Conservation (phyloP, 2,888 invertebrate species). For the Tortrix viridana region DNA sequence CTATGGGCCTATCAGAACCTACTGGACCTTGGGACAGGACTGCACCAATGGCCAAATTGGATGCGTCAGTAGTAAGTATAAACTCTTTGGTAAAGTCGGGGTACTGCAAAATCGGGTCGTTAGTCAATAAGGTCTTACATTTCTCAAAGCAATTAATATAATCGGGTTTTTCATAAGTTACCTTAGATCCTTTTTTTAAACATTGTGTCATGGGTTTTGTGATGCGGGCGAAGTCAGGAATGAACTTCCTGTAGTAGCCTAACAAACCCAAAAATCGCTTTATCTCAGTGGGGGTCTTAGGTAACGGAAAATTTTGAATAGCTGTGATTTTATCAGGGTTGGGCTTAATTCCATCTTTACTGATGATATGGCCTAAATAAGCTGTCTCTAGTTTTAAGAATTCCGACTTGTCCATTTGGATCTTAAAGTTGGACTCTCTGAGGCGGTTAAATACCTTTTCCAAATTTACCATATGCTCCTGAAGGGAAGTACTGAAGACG, state of each 20-base stretch:
- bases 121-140: constrained; percentile 35
- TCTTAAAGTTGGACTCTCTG: constrained; percentile 5
- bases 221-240: neutral
- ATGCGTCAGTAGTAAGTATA: constrained; percentile 22
- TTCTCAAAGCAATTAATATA: constrained; percentile 40
- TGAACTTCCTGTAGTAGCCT: neutral
- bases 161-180: constrained; percentile 18
- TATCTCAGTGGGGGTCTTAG: neutral
- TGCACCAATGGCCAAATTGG: constrained; percentile 38
- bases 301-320: constrained; percentile 1
- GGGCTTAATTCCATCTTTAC: neutral
- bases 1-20: constrained; percentile 40
- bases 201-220: constrained; percentile 30
- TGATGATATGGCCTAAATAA: constrained; percentile 2
- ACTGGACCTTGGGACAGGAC: constrained; percentile 40
- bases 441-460: constrained; percentile 2
- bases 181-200: constrained; percentile 34
- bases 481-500: neutral
- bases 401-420: no score
- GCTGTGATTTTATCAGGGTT: constrained; percentile 4
- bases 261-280: constrained; percentile 11
- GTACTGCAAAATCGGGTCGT: constrained; percentile 7
- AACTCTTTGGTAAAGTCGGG: constrained; percentile 36
- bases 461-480: neutral
- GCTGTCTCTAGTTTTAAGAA: no score